Evolutionary conservation across 1,140 invertebrate genomes (phyloP), one percentile per base, ranked within the genome.

Genomic region (Catajapyx aquilonaris): DNA sequence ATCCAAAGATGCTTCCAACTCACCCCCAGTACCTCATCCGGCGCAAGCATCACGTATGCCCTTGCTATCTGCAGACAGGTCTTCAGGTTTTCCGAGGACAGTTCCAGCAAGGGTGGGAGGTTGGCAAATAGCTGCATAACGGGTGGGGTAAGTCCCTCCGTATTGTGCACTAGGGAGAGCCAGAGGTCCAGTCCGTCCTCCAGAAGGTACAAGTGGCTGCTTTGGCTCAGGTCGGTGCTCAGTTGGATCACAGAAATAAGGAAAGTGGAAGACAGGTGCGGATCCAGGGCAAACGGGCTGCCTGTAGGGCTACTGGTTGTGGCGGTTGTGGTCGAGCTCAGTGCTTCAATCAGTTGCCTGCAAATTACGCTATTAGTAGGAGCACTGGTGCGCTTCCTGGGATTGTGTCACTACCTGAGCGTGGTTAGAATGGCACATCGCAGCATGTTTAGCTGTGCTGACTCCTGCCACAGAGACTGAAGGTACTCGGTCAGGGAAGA

Each of bases 131-230:
- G 59, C 41, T 71, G 62, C 46, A 90, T 57, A 25, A 87, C 62
- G 35, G 68, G 64, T 11, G 63, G 60, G 0, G 62, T 67, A 22
- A 70, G 55, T 0, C 53, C 49, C 1, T 74, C 62, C 1, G 76
- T 66, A 49, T 81, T 78, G 51, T 87, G 74, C 35, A 96, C 57
- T 10, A 86, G 68, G 3, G 75, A 72, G 34, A 76, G 60, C 86
- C 88, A 94, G 35, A 96, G 64, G 46, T 85, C 77, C 21, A 95
- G 61, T 0, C 83, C 86, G 59, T 96, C 88, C 57, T 94, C 87
- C 43, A 90, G 57, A 30, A 93, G 64, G 58, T 93, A 93, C 25
- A 93, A 73, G 52, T 87, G 77, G 11, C 72, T 74, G 23, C 71
- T 69, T 52, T 85, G 70, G 38, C 69, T 69, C 0, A 80, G 60